These are phyloP conservation scores for Litocranius walleri DNA, from an alignment of 2,113 vertebrate species.

Conservation along the genomic window DNA sequence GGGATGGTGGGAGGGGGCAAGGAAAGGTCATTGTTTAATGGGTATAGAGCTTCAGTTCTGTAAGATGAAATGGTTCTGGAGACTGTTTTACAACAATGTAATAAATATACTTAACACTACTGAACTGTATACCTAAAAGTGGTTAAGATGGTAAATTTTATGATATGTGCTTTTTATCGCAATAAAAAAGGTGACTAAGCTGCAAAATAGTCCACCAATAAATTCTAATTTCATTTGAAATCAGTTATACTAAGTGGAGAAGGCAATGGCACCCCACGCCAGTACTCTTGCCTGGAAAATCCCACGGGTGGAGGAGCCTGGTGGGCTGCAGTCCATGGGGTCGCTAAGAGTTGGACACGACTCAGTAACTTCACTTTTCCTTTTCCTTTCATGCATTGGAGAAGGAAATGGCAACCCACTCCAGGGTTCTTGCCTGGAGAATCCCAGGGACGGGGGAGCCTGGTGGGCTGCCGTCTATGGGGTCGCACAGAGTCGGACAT, in stretches of 20 bases:
- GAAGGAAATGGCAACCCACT: no score
- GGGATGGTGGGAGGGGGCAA: no score
- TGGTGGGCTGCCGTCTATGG: no score
- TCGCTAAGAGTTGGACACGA: no score
- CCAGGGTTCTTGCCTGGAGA: no score
- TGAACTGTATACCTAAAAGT: neutral
- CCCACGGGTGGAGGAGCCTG: no score
- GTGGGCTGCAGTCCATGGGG: no score
- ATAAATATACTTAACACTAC: neutral
- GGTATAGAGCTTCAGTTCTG: neutral
- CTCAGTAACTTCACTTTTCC: no score
- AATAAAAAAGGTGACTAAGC: neutral
- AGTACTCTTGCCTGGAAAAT: no score
- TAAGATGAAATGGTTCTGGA: neutral
- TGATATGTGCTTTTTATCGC: neutral
- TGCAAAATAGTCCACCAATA: neutral
- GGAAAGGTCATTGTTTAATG: neutral
- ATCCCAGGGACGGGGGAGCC: no score
- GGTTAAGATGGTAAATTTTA: neutral
- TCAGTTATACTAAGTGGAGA: neutral
- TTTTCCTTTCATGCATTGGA: no score
- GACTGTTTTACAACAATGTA: neutral
- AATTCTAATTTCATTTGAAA: slow-evolving; percentile 7
- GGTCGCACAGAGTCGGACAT: rapidly evolving
- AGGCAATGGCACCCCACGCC: no score